Evolutionary conservation across 2,797 vertebrate genomes (phyloP).

Genomic region (Poecilia gillii): DNA sequence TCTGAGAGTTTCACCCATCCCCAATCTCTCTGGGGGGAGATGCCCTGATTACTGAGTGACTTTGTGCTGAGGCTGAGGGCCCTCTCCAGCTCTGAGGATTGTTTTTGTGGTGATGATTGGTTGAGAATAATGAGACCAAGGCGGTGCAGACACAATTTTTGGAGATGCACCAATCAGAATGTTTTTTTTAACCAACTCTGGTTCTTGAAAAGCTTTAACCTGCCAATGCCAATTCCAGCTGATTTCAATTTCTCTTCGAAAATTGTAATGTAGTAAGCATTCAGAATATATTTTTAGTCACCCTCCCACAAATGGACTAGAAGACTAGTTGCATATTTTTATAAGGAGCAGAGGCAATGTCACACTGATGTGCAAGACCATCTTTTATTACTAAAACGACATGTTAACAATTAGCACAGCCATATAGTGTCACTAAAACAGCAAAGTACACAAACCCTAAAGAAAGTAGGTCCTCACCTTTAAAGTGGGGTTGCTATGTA

Average conservation of each 20-base stretch:
- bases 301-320: not conserved
- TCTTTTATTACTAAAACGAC: not conserved
- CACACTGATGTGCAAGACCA: not conserved
- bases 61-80: conserved; percentile 67
- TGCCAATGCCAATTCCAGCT: not conserved
- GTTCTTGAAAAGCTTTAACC: conserved; percentile 1
- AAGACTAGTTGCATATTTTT: not conserved
- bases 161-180: not conserved
- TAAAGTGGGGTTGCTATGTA: no score
- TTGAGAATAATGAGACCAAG: conserved; percentile 72
- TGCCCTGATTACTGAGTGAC: conserved; percentile 83
- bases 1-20: conserved; percentile 54
- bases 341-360: not conserved
- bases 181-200: not conserved
- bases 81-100: conserved; percentile 76
- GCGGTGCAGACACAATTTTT: conserved; percentile 46
- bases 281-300: not conserved
- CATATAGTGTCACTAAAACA: not conserved
- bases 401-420: not conserved
- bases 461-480: not conserved
- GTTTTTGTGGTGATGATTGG: conserved; percentile 74
- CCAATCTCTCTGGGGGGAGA: conserved; percentile 73
- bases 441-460: not conserved
- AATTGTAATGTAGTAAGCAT: not conserved
- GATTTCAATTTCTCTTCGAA: not conserved